Conservation (phyloP, 1,140 invertebrate genomes). For the Achatina immaculata region DNA sequence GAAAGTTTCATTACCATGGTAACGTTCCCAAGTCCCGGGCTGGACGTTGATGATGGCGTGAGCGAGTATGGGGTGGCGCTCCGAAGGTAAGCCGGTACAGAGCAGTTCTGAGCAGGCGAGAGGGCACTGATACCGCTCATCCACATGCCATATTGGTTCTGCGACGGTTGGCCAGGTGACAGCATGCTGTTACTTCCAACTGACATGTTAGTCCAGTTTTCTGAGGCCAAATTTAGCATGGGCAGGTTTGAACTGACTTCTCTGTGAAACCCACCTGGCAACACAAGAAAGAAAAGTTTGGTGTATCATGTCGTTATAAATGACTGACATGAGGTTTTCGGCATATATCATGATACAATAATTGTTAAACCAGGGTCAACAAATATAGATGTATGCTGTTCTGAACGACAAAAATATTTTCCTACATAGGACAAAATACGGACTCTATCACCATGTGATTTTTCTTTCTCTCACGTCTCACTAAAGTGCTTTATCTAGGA, state of each 20-base stretch:
- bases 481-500: too few relatives aligned
- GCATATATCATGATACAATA: too few relatives aligned
- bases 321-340: too few relatives aligned
- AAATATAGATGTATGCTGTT: too few relatives aligned
- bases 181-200: constrained; percentile 37
- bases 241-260: constrained; percentile 61
- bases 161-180: constrained; percentile 32
- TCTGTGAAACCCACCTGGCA: constrained; percentile 52
- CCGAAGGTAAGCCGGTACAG: constrained; percentile 58
- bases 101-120: constrained; percentile 63
- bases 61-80: constrained; percentile 45
- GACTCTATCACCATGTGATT: too few relatives aligned
- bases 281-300: constrained; percentile 35
- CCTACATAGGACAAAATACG: too few relatives aligned
- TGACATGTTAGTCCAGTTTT: constrained; percentile 60
- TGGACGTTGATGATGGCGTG: constrained; percentile 40
- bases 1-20: background rate
- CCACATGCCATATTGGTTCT: constrained; percentile 63
- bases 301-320: too few relatives aligned
- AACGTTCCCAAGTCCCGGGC: constrained; percentile 20
- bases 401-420: too few relatives aligned
- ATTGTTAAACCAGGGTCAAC: too few relatives aligned
- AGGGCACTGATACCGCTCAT: constrained; percentile 64
- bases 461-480: too few relatives aligned
- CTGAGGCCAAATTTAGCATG: constrained; percentile 59